Conservation (phyloP, 37 sponge, comb jelly and placozoan genomes). For the Beroe ovata region DNA sequence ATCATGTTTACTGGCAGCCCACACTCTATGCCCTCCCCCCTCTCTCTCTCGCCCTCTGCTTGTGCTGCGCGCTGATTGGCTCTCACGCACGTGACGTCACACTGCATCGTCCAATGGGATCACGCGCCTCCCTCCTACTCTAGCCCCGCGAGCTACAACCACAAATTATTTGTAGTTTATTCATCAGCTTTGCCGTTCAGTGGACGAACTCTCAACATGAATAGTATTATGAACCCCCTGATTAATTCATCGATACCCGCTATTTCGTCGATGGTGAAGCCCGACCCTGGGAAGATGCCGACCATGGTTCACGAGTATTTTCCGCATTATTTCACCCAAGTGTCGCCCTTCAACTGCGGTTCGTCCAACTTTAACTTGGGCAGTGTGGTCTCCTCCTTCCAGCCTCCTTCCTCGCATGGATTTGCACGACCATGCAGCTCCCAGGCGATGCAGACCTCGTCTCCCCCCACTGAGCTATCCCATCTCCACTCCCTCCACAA, state of each 20-base stretch:
- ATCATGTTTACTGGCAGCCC: constrained; percentile 34
- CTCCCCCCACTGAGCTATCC: constrained; percentile 27
- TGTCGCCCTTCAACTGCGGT: constrained; percentile 47
- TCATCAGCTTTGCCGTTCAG: constrained; percentile 42
- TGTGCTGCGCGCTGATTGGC: constrained; percentile 67
- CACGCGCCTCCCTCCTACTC: neutral
- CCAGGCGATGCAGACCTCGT: constrained; percentile 53
- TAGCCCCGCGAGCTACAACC: neutral
- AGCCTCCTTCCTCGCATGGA: constrained; percentile 38
- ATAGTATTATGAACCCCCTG: constrained; percentile 64
- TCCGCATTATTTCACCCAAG: constrained; percentile 54
- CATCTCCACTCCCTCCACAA: constrained; percentile 41
- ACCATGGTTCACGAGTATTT: constrained; percentile 65
- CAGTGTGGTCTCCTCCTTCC: constrained; percentile 60
- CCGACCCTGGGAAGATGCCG: constrained; percentile 57
- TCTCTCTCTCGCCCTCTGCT: neutral
- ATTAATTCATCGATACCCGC: constrained; percentile 43
- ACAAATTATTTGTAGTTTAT: constrained; percentile 61
- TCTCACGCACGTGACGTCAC: constrained; percentile 64
- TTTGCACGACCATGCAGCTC: constrained; percentile 33
- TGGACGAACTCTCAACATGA: constrained; percentile 2
- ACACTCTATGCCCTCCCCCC: neutral
- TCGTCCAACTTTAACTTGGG: constrained; percentile 39
- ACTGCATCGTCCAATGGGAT: constrained; percentile 18
- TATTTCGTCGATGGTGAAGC: constrained; percentile 59